These are phyloP conservation scores for Eunapius fragilis DNA, from an alignment of 37 sponge, comb jelly and placozoan species.

Conservation along the genomic window DNA sequence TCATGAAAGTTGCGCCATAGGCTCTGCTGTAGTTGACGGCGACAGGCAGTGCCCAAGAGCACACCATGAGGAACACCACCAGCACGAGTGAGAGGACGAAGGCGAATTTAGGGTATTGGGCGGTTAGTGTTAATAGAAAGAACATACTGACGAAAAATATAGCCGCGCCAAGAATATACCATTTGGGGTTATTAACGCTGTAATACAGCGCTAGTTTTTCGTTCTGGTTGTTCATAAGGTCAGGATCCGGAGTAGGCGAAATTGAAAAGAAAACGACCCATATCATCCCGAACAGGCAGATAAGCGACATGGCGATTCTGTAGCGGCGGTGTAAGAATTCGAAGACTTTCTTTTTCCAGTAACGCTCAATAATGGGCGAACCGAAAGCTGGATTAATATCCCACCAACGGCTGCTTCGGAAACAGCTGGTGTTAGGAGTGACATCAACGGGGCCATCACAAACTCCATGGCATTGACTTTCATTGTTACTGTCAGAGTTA, in stretches of 20 bases:
- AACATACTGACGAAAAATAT: conserved; percentile 27
- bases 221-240: no score
- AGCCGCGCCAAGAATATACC: conserved; percentile 55
- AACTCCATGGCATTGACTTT: neutral
- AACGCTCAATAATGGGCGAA: conserved; percentile 56
- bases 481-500: neutral
- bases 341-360: conserved; percentile 59
- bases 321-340: conserved; percentile 70
- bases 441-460: neutral
- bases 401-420: conserved; percentile 46
- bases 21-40: conserved; percentile 5
- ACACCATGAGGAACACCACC: conserved; percentile 41
- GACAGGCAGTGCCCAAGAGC: conserved; percentile 42
- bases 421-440: neutral
- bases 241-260: conserved; percentile 7
- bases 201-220: conserved; percentile 15
- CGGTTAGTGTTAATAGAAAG: conserved; percentile 34
- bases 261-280: conserved; percentile 81
- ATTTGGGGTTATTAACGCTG: conserved; percentile 28
- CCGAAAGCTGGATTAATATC: conserved; percentile 47
- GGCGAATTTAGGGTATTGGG: conserved; percentile 38
- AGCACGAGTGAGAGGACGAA: conserved; percentile 46
- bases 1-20: conserved; percentile 46
- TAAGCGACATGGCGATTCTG: conserved; percentile 47
- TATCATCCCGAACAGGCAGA: conserved; percentile 61